These are phyloP conservation scores for Tigriopus japonicus DNA, from an alignment of 1,140 invertebrate species.

Conservation along the genomic window DNA sequence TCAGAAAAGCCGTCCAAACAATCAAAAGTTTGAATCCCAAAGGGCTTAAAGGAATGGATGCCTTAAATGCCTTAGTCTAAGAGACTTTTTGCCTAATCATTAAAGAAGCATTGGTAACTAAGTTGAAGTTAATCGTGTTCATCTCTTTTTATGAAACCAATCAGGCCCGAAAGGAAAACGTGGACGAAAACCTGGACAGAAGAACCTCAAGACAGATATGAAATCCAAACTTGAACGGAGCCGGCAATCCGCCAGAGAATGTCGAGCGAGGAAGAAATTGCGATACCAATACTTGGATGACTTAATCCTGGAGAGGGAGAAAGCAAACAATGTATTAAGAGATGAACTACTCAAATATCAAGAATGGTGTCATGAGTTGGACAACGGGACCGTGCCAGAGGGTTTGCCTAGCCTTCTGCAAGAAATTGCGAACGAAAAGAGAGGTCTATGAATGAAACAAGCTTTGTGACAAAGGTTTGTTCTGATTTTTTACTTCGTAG, in stretches of 20 bases:
- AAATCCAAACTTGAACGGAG: slow-evolving; percentile 87
- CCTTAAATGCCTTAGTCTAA: no score
- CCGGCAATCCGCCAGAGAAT: slow-evolving; percentile 88
- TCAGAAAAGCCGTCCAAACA: no score
- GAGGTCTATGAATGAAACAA: no score
- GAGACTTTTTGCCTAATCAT: no score
- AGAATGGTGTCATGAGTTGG: slow-evolving; percentile 54
- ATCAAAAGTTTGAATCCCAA: no score
- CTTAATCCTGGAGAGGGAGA: slow-evolving; percentile 74
- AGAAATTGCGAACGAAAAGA: not conserved
- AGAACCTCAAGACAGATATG: slow-evolving; percentile 76
- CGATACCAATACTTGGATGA: slow-evolving; percentile 84
- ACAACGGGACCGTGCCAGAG: slow-evolving; percentile 53
- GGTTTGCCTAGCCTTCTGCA: slow-evolving; percentile 30
- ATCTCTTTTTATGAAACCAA: no score
- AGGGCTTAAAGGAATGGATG: no score
- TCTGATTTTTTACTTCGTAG: no score
- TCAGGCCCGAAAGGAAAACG: slow-evolving; percentile 33
- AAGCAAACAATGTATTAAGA: slow-evolving; percentile 69
- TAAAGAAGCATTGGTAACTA: no score
- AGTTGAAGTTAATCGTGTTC: no score
- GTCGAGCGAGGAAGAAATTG: slow-evolving; percentile 85
- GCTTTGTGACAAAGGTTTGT: no score
- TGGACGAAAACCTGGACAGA: slow-evolving; percentile 67
- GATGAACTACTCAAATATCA: slow-evolving; percentile 77